Evolutionary conservation across 1,140 invertebrate genomes (phyloP).

Genomic region (Pantala flavescens): DNA sequence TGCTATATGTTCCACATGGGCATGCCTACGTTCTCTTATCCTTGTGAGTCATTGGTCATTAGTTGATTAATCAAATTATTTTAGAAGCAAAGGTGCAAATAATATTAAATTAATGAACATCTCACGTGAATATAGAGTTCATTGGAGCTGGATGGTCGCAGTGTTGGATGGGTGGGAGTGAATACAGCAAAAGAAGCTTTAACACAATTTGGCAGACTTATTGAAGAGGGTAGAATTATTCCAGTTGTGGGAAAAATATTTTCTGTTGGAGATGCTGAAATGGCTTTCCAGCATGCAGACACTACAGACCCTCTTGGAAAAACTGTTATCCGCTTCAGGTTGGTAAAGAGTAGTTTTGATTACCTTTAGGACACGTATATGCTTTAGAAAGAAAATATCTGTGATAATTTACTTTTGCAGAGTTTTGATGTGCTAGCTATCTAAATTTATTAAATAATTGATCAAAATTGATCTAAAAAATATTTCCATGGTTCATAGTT

Average conservation of each 20-base stretch:
- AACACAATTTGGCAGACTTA: slow-evolving; percentile 39
- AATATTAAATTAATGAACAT: neutral
- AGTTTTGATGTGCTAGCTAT: too few relatives aligned
- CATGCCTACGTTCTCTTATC: neutral
- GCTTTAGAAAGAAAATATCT: too few relatives aligned
- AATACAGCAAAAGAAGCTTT: neutral
- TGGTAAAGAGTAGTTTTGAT: slow-evolving; percentile 23
- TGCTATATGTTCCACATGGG: neutral
- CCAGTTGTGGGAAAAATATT: slow-evolving; percentile 53
- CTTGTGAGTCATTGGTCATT: neutral
- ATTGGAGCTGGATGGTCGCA: neutral
- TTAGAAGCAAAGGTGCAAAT: too few relatives aligned
- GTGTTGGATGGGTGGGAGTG: neutral
- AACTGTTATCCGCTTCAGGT: slow-evolving; percentile 59
- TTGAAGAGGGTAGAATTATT: slow-evolving; percentile 43
- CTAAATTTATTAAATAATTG: too few relatives aligned
- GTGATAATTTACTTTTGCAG: too few relatives aligned
- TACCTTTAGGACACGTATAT: neutral
- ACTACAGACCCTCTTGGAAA: slow-evolving; percentile 57
- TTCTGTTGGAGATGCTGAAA: slow-evolving; percentile 54
- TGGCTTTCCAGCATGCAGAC: slow-evolving; percentile 54
- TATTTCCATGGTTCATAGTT: too few relatives aligned
- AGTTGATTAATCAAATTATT: neutral
- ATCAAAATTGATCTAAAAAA: too few relatives aligned
- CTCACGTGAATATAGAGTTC: neutral